These are phyloP conservation scores for Agriopis aurantiaria DNA, from an alignment of 2,888 invertebrate species.

Conservation along the genomic window DNA sequence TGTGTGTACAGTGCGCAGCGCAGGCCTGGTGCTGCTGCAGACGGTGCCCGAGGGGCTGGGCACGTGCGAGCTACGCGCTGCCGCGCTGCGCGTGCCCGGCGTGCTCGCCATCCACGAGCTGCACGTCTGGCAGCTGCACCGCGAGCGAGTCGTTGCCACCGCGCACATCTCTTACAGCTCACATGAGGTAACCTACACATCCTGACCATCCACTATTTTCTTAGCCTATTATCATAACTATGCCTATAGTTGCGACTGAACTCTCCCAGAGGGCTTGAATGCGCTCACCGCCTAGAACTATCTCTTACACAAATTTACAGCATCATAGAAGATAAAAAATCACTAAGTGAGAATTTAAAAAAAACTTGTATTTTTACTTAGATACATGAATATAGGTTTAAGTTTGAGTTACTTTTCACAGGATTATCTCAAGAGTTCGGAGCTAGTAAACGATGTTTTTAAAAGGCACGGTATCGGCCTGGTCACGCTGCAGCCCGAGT, in stretches of 20 bases:
- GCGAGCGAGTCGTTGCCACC: slow-evolving; percentile 93
- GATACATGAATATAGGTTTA: neutral
- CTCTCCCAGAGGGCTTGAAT: no score
- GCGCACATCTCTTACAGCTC: slow-evolving; percentile 89
- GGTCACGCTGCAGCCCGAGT: slow-evolving; percentile 96
- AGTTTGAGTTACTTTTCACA: slow-evolving; percentile 43
- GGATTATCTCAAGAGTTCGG: slow-evolving; percentile 78
- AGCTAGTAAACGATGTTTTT: slow-evolving; percentile 90
- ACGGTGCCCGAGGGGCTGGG: slow-evolving; percentile 96
- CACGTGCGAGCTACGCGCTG: slow-evolving; percentile 79
- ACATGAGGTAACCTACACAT: neutral
- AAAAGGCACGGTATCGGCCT: slow-evolving; percentile 93
- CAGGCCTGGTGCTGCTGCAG: slow-evolving; percentile 95
- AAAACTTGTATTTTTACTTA: no score
- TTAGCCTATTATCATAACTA: neutral
- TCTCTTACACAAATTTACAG: no score
- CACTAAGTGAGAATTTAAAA: no score
- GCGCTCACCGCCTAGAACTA: no score
- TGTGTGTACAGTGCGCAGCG: slow-evolving; percentile 91
- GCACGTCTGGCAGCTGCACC: slow-evolving; percentile 95
- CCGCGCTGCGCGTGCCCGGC: slow-evolving; percentile 77
- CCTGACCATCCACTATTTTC: no score
- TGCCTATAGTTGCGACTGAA: neutral
- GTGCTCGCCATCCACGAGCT: slow-evolving; percentile 92
- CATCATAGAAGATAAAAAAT: no score